Percentiles rank a stretch among this genome's conserved stretches.
phyloP scores from a whole-genome alignment of 2,888 invertebrate species.

The Cryptophagus acutangulus region DNA sequence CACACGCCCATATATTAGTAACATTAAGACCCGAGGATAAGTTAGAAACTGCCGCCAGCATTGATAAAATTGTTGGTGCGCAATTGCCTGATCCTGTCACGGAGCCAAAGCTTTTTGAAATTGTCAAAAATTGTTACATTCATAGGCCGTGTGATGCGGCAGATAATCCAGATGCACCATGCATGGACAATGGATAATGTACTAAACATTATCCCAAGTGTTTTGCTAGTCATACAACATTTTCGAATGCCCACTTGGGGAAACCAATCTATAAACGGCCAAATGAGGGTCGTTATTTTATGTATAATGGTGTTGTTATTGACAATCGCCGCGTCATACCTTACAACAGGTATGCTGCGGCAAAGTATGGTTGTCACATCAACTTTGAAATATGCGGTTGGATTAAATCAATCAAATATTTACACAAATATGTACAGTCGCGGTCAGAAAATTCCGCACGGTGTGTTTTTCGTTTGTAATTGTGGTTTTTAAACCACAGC shows the following conservation, averaged over 20 bases:
- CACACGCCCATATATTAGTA: conserved; percentile 8
- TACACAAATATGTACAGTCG: conserved; percentile 23
- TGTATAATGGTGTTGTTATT: conserved; percentile 4
- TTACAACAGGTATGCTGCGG: conserved; percentile 16
- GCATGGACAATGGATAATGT: conserved; percentile 1
- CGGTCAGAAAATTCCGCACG: too few relatives aligned
- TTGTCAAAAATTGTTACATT: background rate
- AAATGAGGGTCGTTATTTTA: background rate
- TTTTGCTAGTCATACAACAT: background rate
- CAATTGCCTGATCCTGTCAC: conserved; percentile 4
- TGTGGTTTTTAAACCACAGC: too few relatives aligned
- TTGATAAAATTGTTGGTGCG: conserved; percentile 4
- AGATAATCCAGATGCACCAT: conserved; percentile 8
- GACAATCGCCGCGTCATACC: conserved; percentile 17
- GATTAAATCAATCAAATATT: conserved; percentile 20
- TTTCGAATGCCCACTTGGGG: background rate
- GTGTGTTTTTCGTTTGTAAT: too few relatives aligned
- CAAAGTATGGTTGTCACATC: conserved; percentile 22
- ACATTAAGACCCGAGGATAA: conserved; percentile 6
- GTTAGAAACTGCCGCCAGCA: background rate
- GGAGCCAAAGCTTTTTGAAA: background rate
- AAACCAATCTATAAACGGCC: conserved; percentile 4
- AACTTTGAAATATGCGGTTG: conserved; percentile 24
- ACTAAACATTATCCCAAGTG: conserved; percentile 1
- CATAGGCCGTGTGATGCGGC: background rate